Base-by-base conservation (phyloP, 2,888 invertebrate genomes). In the Hirtodrosophila histrioides region DNA sequence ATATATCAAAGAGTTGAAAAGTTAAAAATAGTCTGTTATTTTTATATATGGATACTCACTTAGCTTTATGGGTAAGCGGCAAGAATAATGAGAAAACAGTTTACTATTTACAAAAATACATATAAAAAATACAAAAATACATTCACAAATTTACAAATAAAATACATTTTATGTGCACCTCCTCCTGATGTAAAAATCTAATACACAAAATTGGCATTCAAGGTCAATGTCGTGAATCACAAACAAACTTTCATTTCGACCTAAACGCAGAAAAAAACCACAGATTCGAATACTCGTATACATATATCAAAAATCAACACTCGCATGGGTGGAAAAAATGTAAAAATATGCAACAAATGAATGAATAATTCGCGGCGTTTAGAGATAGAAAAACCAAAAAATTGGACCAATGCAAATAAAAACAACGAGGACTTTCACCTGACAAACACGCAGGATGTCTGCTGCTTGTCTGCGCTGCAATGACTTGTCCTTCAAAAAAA, bases 391-490 rank as follows among this genome's bases (percentile, higher is more conserved):
- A 69, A 51, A 49, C 33, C 33, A 62, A 48, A 48, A 74, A 69
- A 63, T 17, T 60, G 44, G 51, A 72, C 41, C 64, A 54, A 58
- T 64, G 44, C 62, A 67, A 62, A 80, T 64, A 41, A 62, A 65
- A 62, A 71, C 44, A 80, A 51, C 44, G 67, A 79, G 77, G 72
- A 84, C 88, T 84, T 84, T 88, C 84, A 84, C 84, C 84, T 88
- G 80, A 65, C 62, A 86, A 75, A 78, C 65, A 73, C 78, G 70
- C 69, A 69, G 68, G 60, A 72, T 76, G 86, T 86, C 82, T 88
- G 84, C 75, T 70, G 70, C 83, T 73, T 86, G 86, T 83, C 83
- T 82, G 82, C 78, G 61, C 71, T 77, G 66, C 71, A 86, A 71
- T 77, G 81, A 66, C 86, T 83, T 74, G 56, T 65, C 49, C 64